These are phyloP conservation scores for Stichopus chloronotus DNA, from an alignment of 35 echinoderm and acorn worm species.

Conservation along the genomic window DNA sequence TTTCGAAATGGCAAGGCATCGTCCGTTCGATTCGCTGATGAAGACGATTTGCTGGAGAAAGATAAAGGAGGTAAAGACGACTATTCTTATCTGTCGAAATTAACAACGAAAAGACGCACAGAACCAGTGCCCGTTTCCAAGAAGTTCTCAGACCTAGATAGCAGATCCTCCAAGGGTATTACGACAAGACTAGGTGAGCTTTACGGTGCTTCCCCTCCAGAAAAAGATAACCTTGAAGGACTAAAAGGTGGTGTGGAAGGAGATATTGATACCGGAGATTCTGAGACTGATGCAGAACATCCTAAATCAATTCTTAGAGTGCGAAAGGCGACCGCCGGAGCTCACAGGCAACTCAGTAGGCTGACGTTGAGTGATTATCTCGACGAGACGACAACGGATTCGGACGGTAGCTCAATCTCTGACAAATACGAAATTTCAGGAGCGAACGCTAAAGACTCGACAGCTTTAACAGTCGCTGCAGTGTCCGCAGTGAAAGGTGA, in stretches of 20 bases:
- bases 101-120: background rate
- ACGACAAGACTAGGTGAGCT: slow-evolving; percentile 27
- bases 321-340: background rate
- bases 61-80: background rate
- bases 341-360: background rate
- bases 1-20: background rate
- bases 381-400: background rate
- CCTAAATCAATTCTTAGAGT: background rate
- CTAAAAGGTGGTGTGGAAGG: slow-evolving; percentile 21
- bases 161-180: background rate
- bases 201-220: slow-evolving; percentile 5
- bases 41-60: background rate
- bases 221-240: background rate
- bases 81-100: background rate
- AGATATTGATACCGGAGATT: slow-evolving; percentile 33
- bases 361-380: background rate
- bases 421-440: slow-evolving; percentile 41
- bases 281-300: slow-evolving; percentile 26
- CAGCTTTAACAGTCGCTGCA: background rate
- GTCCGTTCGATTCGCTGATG: background rate
- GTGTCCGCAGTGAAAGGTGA: background rate
- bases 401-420: slow-evolving; percentile 5
- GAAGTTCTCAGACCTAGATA: background rate
- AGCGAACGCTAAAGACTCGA: background rate
- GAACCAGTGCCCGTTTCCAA: background rate